phyloP scores from a whole-genome alignment of 2,113 vertebrate species.

The Echinops telfairi region DNA sequence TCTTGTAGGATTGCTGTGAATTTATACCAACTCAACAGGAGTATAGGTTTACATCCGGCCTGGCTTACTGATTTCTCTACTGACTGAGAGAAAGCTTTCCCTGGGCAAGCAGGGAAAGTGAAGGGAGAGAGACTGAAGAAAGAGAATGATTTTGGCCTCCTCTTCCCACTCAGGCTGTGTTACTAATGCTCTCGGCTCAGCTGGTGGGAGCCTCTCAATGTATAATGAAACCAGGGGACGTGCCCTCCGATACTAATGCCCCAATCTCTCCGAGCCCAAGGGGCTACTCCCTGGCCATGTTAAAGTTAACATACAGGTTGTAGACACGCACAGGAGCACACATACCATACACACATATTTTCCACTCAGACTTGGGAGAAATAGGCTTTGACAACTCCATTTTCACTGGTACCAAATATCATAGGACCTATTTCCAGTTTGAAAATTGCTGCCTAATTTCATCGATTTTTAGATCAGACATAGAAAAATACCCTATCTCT shows the following conservation, averaged over 20 bases:
- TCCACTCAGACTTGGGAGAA: conserved; percentile 31
- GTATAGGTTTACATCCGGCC: too few relatives aligned
- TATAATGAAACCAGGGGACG: not conserved
- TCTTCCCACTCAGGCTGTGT: too few relatives aligned
- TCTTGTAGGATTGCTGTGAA: too few relatives aligned
- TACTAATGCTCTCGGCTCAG: not conserved
- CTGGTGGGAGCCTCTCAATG: not conserved
- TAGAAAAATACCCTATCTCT: conserved; percentile 39
- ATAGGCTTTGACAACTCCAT: not conserved
- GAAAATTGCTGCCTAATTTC: conserved; percentile 47
- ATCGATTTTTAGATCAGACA: conserved; percentile 25
- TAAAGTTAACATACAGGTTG: not conserved
- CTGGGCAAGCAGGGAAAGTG: not conserved
- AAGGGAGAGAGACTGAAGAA: not conserved
- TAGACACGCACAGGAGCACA: not conserved
- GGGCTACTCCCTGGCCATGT: not conserved
- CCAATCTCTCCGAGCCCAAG: too few relatives aligned
- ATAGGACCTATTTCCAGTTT: conserved; percentile 27
- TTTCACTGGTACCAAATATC: conserved; percentile 42
- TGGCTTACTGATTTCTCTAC: not conserved
- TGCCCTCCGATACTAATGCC: not conserved
- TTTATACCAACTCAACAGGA: too few relatives aligned
- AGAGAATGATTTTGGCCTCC: too few relatives aligned
- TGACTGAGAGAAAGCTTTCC: not conserved
- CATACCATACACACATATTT: not conserved